Conservation (phyloP, 2,888 invertebrate species). For the Neoaliturus tenellus region DNA sequence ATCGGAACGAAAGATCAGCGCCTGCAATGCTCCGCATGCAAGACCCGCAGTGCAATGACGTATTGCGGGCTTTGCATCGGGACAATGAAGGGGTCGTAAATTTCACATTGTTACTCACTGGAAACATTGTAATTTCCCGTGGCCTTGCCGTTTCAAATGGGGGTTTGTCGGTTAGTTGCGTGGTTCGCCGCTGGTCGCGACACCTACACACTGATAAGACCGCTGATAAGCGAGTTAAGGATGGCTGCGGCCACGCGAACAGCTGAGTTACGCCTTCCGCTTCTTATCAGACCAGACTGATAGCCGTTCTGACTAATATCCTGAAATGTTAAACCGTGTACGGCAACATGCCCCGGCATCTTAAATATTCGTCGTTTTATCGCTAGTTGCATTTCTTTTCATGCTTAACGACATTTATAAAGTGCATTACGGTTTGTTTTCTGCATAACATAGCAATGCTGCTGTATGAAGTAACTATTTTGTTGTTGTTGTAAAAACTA, state of each 20-base stretch:
- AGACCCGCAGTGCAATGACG: conserved; percentile 31
- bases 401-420: too few relatives aligned
- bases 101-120: conserved; percentile 11
- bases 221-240: conserved; percentile 22
- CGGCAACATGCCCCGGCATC: neutral
- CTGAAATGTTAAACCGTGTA: conserved; percentile 22
- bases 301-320: conserved; percentile 23
- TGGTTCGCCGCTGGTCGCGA: conserved; percentile 10
- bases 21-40: conserved; percentile 21
- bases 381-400: neutral
- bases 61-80: conserved; percentile 11
- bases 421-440: too few relatives aligned
- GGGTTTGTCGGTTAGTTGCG: conserved; percentile 1
- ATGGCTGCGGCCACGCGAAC: conserved; percentile 4
- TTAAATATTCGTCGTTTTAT: neutral
- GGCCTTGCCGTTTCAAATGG: neutral
- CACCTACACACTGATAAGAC: conserved; percentile 8
- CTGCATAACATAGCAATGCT: too few relatives aligned
- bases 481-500: too few relatives aligned
- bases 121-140: conserved; percentile 20
- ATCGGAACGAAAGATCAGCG: neutral
- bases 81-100: conserved; percentile 18
- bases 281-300: conserved; percentile 31
- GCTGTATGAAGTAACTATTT: too few relatives aligned
- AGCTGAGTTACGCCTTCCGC: conserved; percentile 11